phyloP scores from a whole-genome alignment of 2,797 vertebrate species.

The Mionectes olivaceus region DNA sequence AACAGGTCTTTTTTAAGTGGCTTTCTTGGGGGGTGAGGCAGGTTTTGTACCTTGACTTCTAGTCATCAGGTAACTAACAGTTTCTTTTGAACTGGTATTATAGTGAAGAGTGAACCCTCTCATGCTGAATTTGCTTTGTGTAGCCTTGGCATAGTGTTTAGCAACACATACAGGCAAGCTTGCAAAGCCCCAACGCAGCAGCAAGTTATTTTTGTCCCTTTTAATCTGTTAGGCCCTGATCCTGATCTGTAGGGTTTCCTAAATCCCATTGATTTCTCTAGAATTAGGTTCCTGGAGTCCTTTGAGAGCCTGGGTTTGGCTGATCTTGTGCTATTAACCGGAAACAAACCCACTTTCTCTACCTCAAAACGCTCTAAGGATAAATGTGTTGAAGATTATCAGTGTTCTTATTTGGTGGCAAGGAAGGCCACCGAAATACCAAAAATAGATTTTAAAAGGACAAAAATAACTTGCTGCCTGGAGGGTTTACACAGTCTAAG shows the following conservation, averaged over 20 bases:
- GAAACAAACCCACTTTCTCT: background rate
- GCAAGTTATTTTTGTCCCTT: slow-evolving; percentile 31
- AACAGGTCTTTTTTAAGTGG: background rate
- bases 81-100: background rate
- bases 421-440: slow-evolving; percentile 14
- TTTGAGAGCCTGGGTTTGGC: background rate
- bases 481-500: background rate
- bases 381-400: slow-evolving; percentile 21
- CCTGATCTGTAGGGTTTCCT: slow-evolving; percentile 44
- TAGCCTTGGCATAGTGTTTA: background rate
- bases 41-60: background rate
- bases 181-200: fast-evolving
- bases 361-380: background rate
- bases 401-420: background rate
- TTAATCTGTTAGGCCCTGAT: slow-evolving; percentile 33
- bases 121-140: background rate
- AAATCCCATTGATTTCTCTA: slow-evolving; percentile 55
- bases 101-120: background rate
- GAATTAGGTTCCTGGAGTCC: slow-evolving; percentile 39
- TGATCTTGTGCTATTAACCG: background rate
- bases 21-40: background rate
- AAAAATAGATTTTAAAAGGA: slow-evolving; percentile 34
- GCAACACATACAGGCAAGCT: fast-evolving
- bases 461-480: slow-evolving; percentile 46
- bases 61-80: background rate